These are phyloP conservation scores for Diabrotica undecimpunctata DNA, from an alignment of 1,140 invertebrate species.

Conservation along the genomic window DNA sequence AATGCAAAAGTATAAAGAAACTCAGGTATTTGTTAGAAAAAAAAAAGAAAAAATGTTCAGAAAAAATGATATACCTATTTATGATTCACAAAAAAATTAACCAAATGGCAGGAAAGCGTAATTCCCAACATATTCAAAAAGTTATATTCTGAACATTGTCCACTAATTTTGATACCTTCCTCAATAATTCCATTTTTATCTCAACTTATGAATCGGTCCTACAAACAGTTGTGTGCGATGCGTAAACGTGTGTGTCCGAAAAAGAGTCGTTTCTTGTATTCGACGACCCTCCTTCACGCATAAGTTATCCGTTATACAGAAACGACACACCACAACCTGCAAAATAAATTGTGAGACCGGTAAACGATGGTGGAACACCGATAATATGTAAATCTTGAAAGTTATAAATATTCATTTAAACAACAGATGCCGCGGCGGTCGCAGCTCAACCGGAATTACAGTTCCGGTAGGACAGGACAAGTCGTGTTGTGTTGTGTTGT, in stretches of 20 bases:
- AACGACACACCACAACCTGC: constrained; percentile 35
- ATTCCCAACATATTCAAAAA: too few relatives aligned
- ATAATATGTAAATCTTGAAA: constrained; percentile 40
- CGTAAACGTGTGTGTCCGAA: background rate
- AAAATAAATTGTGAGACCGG: constrained; percentile 39
- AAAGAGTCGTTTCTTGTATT: background rate
- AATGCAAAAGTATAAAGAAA: too few relatives aligned
- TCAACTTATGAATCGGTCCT: too few relatives aligned
- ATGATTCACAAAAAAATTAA: too few relatives aligned
- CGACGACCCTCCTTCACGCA: background rate
- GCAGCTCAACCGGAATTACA: constrained; percentile 41
- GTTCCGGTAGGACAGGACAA: constrained; percentile 40
- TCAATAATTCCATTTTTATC: too few relatives aligned
- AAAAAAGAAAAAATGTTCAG: too few relatives aligned
- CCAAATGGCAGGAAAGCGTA: too few relatives aligned
- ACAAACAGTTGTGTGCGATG: too few relatives aligned
- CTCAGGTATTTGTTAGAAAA: too few relatives aligned
- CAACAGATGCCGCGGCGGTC: constrained; percentile 41
- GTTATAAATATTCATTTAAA: constrained; percentile 45
- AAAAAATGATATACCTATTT: too few relatives aligned
- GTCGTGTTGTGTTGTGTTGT: constrained; percentile 17
- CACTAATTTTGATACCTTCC: too few relatives aligned
- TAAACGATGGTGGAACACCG: constrained; percentile 33
- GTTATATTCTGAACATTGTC: too few relatives aligned
- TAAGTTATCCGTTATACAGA: constrained; percentile 33